phyloP scores from a whole-genome alignment of 2,888 invertebrate genomes.

The Scaptomyza tumidula region DNA sequence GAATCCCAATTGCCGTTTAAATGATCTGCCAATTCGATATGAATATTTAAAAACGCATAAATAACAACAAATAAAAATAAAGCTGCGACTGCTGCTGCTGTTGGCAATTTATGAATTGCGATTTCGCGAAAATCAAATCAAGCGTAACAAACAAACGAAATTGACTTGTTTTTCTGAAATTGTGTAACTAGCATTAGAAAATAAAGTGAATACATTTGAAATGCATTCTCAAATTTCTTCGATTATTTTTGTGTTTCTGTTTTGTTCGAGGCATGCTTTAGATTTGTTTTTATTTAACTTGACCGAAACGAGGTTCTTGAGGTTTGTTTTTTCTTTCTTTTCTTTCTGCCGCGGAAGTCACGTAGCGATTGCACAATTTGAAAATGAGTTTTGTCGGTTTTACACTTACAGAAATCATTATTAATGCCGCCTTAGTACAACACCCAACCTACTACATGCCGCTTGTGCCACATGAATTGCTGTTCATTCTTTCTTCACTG shows the following conservation, averaged over 20 bases:
- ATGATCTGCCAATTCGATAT: constrained; percentile 63
- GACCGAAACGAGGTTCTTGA: constrained; percentile 20
- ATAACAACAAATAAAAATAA: constrained; percentile 51
- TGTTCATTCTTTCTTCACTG: constrained; percentile 31
- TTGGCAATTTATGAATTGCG: constrained; percentile 45
- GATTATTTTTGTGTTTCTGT: constrained; percentile 4
- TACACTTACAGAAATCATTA: constrained; percentile 67
- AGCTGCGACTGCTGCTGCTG: constrained; percentile 23
- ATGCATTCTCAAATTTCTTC: constrained; percentile 16
- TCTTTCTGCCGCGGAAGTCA: constrained; percentile 75
- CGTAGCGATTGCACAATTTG: constrained; percentile 75
- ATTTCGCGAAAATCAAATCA: constrained; percentile 11
- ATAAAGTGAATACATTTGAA: not conserved
- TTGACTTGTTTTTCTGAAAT: constrained; percentile 3
- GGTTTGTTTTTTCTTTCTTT: no score
- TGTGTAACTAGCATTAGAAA: constrained; percentile 8
- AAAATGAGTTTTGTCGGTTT: constrained; percentile 80
- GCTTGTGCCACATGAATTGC: constrained; percentile 43
- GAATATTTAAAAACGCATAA: constrained; percentile 74
- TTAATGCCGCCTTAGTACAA: constrained; percentile 52
- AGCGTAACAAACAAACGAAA: constrained; percentile 1
- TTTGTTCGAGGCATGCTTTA: constrained; percentile 9
- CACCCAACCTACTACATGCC: constrained; percentile 39
- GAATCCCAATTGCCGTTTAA: constrained; percentile 55
- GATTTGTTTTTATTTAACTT: constrained; percentile 18